Evolutionary conservation across 92 coral and sea anemone genomes (phyloP).

Genomic region (Muricea muricata): DNA sequence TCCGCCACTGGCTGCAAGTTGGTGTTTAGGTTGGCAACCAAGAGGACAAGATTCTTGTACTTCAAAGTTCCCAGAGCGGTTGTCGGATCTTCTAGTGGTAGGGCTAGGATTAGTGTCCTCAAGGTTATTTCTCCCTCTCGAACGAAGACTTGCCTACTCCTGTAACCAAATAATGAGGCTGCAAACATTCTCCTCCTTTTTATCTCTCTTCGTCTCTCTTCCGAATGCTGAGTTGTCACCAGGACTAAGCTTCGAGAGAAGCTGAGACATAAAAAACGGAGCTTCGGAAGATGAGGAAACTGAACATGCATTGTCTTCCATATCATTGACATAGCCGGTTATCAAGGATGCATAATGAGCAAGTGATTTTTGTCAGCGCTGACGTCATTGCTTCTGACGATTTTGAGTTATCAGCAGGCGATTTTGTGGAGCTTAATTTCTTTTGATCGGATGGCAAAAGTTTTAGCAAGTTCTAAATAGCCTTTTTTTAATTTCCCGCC

Average conservation of each 20-base stretch:
- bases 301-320: conserved; percentile 67
- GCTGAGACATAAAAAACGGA: no score
- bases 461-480: background rate
- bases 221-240: no score
- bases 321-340: conserved; percentile 47
- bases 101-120: no score
- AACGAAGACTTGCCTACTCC: no score
- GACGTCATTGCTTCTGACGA: background rate
- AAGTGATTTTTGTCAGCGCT: background rate
- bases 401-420: background rate
- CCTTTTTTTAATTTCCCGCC: background rate
- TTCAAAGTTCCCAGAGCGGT: no score
- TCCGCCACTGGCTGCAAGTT: no score
- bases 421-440: background rate
- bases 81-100: no score
- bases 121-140: no score
- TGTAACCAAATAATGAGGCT: conserved; percentile 54
- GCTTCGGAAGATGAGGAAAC: conserved; percentile 25
- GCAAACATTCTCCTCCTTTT: conserved; percentile 49
- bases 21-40: no score
- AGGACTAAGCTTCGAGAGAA: no score
- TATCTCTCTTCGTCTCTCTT: background rate
- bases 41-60: no score
- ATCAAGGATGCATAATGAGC: background rate
- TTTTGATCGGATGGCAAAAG: background rate